A percentile compares a stretch with the other conserved stretches of the same genome.
Conservation (phyloP, 2,888 invertebrate species). For the Junonia oenone region DNA sequence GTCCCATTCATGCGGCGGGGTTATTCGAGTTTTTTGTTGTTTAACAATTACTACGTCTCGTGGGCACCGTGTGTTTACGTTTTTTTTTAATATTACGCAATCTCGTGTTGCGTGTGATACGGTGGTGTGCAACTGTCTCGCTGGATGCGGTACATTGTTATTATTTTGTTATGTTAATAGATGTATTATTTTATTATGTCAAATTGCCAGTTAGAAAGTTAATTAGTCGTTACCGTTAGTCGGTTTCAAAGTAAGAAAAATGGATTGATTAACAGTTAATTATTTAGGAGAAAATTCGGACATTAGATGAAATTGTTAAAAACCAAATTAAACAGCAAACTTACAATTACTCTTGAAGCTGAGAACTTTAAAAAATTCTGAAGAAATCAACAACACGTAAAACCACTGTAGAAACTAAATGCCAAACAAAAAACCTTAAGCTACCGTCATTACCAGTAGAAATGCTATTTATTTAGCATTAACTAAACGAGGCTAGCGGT, state of each 20-base stretch:
- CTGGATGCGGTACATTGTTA: background rate
- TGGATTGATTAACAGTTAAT: no score
- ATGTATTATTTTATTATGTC: no score
- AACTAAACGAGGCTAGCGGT: constrained; percentile 4
- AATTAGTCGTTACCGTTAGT: no score
- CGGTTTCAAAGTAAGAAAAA: no score
- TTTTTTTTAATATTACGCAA: constrained; percentile 43
- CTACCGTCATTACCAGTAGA: background rate
- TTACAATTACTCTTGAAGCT: no score
- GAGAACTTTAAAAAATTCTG: no score
- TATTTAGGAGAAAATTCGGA: no score
- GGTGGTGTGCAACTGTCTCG: background rate
- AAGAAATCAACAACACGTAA: background rate
- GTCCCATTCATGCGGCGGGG: constrained; percentile 57
- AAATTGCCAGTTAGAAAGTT: no score
- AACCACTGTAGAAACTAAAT: background rate
- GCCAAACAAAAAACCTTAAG: background rate
- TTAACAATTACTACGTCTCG: constrained; percentile 55
- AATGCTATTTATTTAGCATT: background rate
- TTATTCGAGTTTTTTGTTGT: constrained; percentile 46
- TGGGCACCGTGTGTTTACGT: constrained; percentile 37
- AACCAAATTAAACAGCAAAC: no score
- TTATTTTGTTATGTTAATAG: no score
- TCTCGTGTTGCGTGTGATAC: constrained; percentile 21
- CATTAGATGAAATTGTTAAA: no score